These are phyloP conservation scores for Columbina picui DNA, from an alignment of 2,113 vertebrate species.

Conservation along the genomic window DNA sequence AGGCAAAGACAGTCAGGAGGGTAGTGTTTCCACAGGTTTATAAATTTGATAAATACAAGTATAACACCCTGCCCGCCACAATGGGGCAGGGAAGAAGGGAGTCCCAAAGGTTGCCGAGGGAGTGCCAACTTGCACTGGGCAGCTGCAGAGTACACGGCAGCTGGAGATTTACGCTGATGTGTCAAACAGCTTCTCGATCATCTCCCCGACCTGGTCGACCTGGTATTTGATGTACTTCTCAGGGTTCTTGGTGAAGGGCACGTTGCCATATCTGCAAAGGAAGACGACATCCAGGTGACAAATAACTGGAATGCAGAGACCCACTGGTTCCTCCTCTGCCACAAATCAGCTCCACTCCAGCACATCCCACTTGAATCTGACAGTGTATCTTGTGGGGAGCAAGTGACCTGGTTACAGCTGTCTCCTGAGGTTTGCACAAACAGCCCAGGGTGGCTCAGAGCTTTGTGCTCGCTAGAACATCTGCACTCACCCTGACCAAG, in stretches of 20 bases:
- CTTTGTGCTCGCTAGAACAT: neutral
- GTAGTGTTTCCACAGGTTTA: constrained; percentile 63
- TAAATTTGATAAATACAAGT: constrained; percentile 64
- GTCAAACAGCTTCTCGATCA: constrained; percentile 96
- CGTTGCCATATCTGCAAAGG: constrained; percentile 83
- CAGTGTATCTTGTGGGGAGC: neutral
- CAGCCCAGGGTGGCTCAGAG: neutral
- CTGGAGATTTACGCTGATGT: constrained; percentile 85
- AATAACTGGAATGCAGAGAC: neutral
- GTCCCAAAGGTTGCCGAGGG: neutral
- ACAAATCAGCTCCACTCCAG: neutral
- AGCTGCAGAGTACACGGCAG: neutral
- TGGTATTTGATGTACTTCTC: constrained; percentile 97
- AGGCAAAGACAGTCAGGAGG: neutral
- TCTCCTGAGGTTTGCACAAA: neutral
- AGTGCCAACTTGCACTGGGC: neutral
- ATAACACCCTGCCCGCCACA: constrained; percentile 41
- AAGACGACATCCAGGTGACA: neutral
- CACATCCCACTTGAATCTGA: neutral
- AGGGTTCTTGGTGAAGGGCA: constrained; percentile 95
- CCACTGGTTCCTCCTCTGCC: neutral
- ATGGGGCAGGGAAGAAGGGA: constrained; percentile 24
- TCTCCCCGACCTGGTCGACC: constrained; percentile 93
- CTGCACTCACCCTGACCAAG: neutral
- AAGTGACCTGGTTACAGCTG: neutral